phyloP scores from a whole-genome alignment of 2,113 vertebrate species.

The Macrotis lagotis region DNA sequence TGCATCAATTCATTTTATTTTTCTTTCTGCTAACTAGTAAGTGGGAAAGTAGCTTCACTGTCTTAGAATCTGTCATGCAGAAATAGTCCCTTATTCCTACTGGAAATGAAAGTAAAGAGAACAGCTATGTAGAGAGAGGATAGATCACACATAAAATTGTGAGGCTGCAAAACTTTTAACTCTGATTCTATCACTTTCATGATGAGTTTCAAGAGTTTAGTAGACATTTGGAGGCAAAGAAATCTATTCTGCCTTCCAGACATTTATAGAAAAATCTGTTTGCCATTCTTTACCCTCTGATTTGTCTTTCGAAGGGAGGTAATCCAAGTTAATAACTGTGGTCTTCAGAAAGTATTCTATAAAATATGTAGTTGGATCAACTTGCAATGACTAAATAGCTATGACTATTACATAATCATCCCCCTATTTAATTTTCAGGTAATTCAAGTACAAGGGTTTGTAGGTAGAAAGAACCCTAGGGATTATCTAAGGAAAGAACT shows the following conservation, averaged over 20 bases:
- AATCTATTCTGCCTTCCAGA: not conserved
- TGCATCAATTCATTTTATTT: no score
- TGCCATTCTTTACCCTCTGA: not conserved
- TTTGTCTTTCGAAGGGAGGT: not conserved
- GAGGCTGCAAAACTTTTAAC: not conserved
- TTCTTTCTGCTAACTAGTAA: conserved; percentile 22
- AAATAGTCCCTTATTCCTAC: not conserved
- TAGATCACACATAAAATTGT: conserved; percentile 23
- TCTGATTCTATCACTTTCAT: no score
- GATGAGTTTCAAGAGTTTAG: no score
- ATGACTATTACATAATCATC: not conserved
- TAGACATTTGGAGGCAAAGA: conserved; percentile 9
- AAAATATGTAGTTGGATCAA: not conserved
- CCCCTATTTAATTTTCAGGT: not conserved
- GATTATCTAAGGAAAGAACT: not conserved
- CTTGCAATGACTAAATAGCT: not conserved
- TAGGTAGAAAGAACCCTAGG: not conserved
- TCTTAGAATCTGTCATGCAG: not conserved
- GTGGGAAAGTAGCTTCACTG: not conserved
- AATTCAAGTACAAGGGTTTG: not conserved
- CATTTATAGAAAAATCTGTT: not conserved
- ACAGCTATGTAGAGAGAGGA: not conserved
- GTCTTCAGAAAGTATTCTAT: conserved; percentile 11
- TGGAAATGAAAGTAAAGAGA: not conserved
- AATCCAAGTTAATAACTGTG: not conserved